These are phyloP conservation scores for Andrena trimmerana DNA, from an alignment of 2,888 invertebrate genomes.

Conservation along the genomic window DNA sequence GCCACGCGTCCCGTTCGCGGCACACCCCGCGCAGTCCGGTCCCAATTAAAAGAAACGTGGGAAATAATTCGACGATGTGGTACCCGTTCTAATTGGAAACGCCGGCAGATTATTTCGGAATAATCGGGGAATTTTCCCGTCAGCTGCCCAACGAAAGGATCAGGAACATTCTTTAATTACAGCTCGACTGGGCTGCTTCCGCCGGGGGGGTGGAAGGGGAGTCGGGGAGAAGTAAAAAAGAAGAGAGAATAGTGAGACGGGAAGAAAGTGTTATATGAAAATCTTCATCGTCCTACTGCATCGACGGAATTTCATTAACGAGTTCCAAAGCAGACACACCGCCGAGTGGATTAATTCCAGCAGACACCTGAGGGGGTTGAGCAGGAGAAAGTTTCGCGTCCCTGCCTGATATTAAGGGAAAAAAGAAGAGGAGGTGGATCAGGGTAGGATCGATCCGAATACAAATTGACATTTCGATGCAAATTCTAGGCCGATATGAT, in stretches of 20 bases:
- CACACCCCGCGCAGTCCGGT: neutral
- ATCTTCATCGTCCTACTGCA: constrained; percentile 40
- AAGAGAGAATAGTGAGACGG: neutral
- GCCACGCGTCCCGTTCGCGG: neutral
- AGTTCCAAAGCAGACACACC: constrained; percentile 60
- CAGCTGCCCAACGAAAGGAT: constrained; percentile 10
- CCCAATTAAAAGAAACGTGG: constrained; percentile 25
- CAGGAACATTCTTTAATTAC: constrained; percentile 29
- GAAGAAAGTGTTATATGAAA: constrained; percentile 58
- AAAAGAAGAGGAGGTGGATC: constrained; percentile 1
- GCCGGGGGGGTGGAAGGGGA: neutral
- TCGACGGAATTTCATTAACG: constrained; percentile 72
- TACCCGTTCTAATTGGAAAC: constrained; percentile 12
- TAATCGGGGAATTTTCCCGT: neutral
- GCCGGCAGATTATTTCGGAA: neutral
- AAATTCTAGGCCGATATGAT: constrained; percentile 50
- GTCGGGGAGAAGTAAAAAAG: neutral
- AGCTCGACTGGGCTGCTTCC: neutral
- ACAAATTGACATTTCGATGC: constrained; percentile 59
- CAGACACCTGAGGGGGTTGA: neutral
- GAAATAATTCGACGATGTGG: constrained; percentile 6
- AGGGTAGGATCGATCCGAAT: constrained; percentile 32
- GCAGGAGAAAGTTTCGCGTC: constrained; percentile 37
- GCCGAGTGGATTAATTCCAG: constrained; percentile 61
- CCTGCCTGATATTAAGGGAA: constrained; percentile 33